Evolutionary conservation across 2,797 vertebrate genomes (phyloP), one percentile per base, ranked within the genome.

Genomic region (Sebastes taczanowskii): DNA sequence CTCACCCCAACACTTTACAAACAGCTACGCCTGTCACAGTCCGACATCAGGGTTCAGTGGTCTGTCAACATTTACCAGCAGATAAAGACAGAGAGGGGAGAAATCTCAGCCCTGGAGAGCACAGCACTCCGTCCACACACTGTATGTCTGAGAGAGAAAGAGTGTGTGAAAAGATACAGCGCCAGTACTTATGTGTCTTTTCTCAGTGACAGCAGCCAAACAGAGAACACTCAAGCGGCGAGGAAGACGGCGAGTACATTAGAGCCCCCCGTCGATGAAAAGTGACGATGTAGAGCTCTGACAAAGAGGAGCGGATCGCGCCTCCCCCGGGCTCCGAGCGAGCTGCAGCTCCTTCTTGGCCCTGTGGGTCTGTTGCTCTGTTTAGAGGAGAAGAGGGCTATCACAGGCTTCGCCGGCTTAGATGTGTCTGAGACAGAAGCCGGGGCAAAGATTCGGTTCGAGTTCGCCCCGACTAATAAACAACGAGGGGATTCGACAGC

Each of bases 281-380:
- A 89, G 95, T 97, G 96, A 97, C 96, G 95, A 97, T 95, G 95
- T 97, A 95, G 94, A 78, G 95, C 95, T 97, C 97, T 96, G 97
- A 98, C 97, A 97, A 97, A 98, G 95, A 94, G 95, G 97, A 97
- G 96, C 95, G 94, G 95, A 96, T 96, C 94, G 94, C 92, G 85
- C 93, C 94, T 97, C 97, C 97, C 97, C 86, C 77, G 96, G 96
- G 97, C 95, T 93, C 94, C 88, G 29, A 46, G 70, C 18, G 76
- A 59, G 75, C 86, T 25, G 85, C 84, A 65, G 61, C 81, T 85
- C 67, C 4, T 42, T 74, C 74, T 71, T 4, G 55, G 83, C 90
- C 89, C 91, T 55, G 62, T 74, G 81, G 88, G 83, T 53, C 86
- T 81, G 46, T 65, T 22, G 63, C 77, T 74, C 34, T 22, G 30